A percentile compares a stretch with the other conserved stretches of the same genome.
Conservation (phyloP, 2,888 invertebrate genomes). For the Zele albiditarsus region DNA sequence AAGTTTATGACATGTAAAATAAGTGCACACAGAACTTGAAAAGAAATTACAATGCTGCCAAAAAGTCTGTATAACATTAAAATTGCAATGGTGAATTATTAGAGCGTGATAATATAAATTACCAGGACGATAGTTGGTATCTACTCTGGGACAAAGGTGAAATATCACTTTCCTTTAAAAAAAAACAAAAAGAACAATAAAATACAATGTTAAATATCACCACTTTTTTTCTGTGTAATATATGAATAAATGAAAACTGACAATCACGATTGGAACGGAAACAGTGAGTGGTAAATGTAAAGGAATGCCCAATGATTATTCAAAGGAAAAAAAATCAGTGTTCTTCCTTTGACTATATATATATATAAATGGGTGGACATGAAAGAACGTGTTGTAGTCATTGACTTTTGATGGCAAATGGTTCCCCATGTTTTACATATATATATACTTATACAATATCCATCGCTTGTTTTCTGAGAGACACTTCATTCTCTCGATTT, state of each 20-base stretch:
- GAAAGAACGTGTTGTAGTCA: slow-evolving; percentile 13
- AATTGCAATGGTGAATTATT: too few relatives aligned
- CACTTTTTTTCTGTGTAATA: too few relatives aligned
- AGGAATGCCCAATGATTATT: neutral
- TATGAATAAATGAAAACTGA: neutral
- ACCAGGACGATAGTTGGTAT: too few relatives aligned
- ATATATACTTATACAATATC: neutral
- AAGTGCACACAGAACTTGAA: too few relatives aligned
- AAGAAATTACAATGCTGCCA: too few relatives aligned
- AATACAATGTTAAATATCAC: too few relatives aligned
- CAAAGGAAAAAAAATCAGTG: neutral
- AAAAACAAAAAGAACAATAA: too few relatives aligned
- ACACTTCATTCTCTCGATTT: slow-evolving; percentile 10
- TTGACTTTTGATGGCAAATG: slow-evolving; percentile 13
- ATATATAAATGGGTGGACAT: neutral
- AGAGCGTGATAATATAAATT: too few relatives aligned
- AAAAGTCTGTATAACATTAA: too few relatives aligned
- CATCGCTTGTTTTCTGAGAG: neutral
- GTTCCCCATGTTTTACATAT: neutral
- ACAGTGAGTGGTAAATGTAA: neutral
- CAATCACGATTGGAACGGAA: neutral
- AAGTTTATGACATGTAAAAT: too few relatives aligned
- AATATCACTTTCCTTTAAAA: too few relatives aligned
- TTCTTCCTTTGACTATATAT: neutral
- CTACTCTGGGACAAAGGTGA: too few relatives aligned